These are phyloP conservation scores for Rhadinocentrus ornatus DNA, from an alignment of 2,797 vertebrate genomes.

Conservation along the genomic window DNA sequence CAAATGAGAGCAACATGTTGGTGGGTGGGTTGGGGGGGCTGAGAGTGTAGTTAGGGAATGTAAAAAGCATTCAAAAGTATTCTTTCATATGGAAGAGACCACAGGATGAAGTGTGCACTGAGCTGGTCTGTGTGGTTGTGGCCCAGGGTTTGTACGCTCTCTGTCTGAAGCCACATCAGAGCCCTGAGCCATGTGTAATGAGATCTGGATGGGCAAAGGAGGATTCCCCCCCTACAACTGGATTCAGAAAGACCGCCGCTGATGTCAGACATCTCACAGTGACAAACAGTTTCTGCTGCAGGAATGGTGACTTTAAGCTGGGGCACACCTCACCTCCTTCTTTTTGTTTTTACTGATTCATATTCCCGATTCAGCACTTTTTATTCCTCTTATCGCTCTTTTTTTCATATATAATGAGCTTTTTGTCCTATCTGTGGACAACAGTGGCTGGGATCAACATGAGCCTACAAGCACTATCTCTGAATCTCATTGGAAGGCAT, in stretches of 20 bases:
- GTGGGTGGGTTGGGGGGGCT: conserved; percentile 5
- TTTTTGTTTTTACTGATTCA: conserved; percentile 33
- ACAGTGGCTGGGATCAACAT: too few species aligned
- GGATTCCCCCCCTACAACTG: conserved; percentile 55
- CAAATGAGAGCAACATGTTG: conserved; percentile 72
- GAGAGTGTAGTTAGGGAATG: conserved; percentile 61
- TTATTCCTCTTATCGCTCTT: background rate
- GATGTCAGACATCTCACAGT: conserved; percentile 67
- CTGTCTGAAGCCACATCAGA: conserved; percentile 82
- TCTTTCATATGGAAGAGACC: conserved; percentile 74
- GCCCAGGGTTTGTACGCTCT: conserved; percentile 69
- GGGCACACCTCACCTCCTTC: background rate
- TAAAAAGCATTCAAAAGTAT: conserved; percentile 72
- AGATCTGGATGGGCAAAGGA: conserved; percentile 69
- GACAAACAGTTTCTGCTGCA: conserved; percentile 60
- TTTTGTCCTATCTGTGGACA: background rate
- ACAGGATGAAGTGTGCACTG: conserved; percentile 65
- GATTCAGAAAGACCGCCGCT: conserved; percentile 64
- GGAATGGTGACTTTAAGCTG: conserved; percentile 28
- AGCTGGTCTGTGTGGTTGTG: conserved; percentile 71
- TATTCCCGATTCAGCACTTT: background rate
- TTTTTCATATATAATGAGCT: background rate
- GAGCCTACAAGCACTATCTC: too few species aligned
- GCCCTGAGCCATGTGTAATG: conserved; percentile 71
- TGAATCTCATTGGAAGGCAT: too few species aligned